Base-by-base conservation (phyloP, 2,797 vertebrate species). In the Gallirallus australis region DNA sequence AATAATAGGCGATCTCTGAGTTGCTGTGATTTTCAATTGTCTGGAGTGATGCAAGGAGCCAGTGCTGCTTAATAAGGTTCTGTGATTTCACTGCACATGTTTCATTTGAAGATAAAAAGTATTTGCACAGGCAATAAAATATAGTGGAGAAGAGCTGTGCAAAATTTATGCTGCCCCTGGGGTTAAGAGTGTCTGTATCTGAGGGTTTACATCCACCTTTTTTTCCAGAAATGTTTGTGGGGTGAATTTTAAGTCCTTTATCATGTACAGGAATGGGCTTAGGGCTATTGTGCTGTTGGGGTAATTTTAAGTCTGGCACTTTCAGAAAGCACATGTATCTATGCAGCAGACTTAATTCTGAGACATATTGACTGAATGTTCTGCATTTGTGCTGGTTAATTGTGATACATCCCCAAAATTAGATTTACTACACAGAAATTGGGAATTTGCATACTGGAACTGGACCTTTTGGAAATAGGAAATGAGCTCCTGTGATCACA, bases 231-330 rank as follows among this genome's bases (percentile, higher is more conserved):
- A 70, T 60, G 56, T 72, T 93, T 95, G 83, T 59, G 42, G 91
- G 78, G 75, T 93, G 84, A 94, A 92, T 92, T 85, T 87, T 56
- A 94, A 93, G 48, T 85, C 39, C 35, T 93, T 93, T 56, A 59
- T 73, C 57, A 15, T 59, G 75, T 39, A 17, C 35, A 48, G 84
- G 35, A 66, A 93, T 53, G 31, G 0, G 28, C 45, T 75, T 52
- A 40, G 57, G 25, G 69, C 47, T 12, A 4, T 42, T 61, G 73
- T 50, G 54, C 54, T 70, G 20, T 50, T 33, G 35, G 56, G 64
- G 18, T 8, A 48, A 21, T 24, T 65, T 30, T 25, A 48, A 77
- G 37, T 25, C 37, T 48, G 40, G 31, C 6, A 3, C 25, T 37
- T 48, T 86, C 65, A 39, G 57, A 53, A 66, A 50, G 33, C 9